Evolutionary conservation across 1,140 invertebrate species (phyloP), one percentile per base, ranked within the genome.

Genomic region (Saccostrea cuccullata): DNA sequence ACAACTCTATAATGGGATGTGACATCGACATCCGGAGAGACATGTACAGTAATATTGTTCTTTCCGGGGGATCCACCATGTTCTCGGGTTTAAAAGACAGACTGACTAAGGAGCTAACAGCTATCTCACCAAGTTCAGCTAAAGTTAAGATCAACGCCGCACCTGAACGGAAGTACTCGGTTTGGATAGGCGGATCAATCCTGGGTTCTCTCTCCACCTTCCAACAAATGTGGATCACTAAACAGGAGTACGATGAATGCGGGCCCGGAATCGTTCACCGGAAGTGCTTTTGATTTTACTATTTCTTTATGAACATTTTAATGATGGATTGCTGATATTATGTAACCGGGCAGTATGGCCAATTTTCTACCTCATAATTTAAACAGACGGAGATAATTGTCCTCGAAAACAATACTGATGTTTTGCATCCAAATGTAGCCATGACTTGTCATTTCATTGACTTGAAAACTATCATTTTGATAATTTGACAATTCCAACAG

Each of bases 251-350:
- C 96, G 97, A 98, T 95, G 98, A 98, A 95, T 98, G 97, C 93
- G 98, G 98, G 92, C 98, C 98, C 6, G 84, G 90, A 94, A 94
- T 98, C 95, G 98, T 98, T 89, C 98, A 98, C 96, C 97, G 98
- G 96, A 98, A 98, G 96, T 98, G 98, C 96, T 98, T 98, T 97
- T 98, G 26, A 83, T n/a, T 12, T 40, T 30, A 9, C 58, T 64
- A 0, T 64, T n/a, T 36, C 30, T 11, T 1, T 20, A 20, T 64
- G 58, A 64, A 11, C 20, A 17, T 64, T 20, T 64, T 17, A 17
- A 8, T 47, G 47, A 47, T 47, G 47, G 6, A 8, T 0, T 47
- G 9, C 47, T 47, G 6, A 6, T 47, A 47, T 6, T 47, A 6
- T 47, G 47, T 36, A 36, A 36, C 30, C 30, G 30, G 30, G 30